Evolutionary conservation across 1,140 invertebrate genomes (phyloP).

Genomic region (Bombus difficillimus): DNA sequence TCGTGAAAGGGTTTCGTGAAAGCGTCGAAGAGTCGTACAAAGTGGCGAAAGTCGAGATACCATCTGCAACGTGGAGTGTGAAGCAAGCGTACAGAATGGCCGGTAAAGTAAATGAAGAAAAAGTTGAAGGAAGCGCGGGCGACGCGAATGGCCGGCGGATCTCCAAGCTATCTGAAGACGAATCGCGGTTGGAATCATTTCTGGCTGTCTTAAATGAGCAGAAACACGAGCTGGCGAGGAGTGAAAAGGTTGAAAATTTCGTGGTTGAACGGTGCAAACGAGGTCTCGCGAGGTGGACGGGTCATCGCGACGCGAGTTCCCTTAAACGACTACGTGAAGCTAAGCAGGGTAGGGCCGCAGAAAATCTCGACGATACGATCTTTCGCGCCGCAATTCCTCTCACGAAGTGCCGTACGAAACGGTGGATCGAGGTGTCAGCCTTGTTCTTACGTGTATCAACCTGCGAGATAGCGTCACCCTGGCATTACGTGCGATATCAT

Average conservation of each 20-base stretch:
- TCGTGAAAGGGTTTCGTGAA: not conserved
- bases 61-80: not conserved
- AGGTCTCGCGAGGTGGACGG: not conserved
- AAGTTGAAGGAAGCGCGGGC: constrained; percentile 13
- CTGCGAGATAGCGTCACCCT: constrained; percentile 75
- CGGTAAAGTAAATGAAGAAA: not conserved
- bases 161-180: constrained; percentile 29
- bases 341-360: constrained; percentile 41
- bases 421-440: constrained; percentile 74
- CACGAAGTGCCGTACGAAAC: constrained; percentile 59
- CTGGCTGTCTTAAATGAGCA: not conserved
- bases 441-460: constrained; percentile 76
- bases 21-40: not conserved
- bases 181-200: constrained; percentile 30
- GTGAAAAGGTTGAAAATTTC: not conserved
- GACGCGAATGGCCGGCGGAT: constrained; percentile 2
- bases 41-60: constrained; percentile 3
- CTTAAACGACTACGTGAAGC: constrained; percentile 44
- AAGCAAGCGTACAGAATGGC: not conserved
- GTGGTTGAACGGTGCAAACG: not conserved
- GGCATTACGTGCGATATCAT: constrained; percentile 75
- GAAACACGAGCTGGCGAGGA: constrained; percentile 2
- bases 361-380: constrained; percentile 70
- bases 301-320: constrained; percentile 37
- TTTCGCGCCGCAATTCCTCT: constrained; percentile 65